These are phyloP conservation scores for Ptilodon capucinus DNA, from an alignment of 2,888 invertebrate species.

Conservation along the genomic window DNA sequence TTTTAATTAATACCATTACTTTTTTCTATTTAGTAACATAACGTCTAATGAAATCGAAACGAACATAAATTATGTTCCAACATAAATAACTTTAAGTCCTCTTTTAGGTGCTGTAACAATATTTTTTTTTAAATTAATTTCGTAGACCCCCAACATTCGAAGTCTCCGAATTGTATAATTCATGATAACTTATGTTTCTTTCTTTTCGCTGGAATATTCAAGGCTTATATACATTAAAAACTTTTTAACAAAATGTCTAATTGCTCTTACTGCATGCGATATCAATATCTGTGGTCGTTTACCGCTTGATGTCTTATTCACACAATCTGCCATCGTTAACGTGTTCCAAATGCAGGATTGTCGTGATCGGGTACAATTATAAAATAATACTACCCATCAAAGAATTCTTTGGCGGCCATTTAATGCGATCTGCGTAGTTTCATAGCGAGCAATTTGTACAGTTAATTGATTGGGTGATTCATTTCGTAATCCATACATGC, in stretches of 20 bases:
- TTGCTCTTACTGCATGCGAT: too few species aligned
- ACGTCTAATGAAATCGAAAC: background rate
- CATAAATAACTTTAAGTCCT: too few species aligned
- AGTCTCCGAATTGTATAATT: too few species aligned
- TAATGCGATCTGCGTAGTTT: background rate
- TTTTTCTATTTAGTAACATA: background rate
- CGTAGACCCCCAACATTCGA: too few species aligned
- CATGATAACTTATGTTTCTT: too few species aligned
- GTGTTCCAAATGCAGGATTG: slow-evolving; percentile 14
- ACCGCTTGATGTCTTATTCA: background rate
- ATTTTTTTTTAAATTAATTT: too few species aligned
- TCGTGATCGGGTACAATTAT: slow-evolving; percentile 13
- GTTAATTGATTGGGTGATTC: background rate
- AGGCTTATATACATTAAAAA: too few species aligned
- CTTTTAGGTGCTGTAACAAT: too few species aligned
- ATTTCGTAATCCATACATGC: background rate
- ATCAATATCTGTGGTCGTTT: background rate
- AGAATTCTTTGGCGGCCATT: slow-evolving; percentile 9
- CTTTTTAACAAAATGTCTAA: too few species aligned
- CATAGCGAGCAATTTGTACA: background rate
- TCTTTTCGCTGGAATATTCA: too few species aligned
- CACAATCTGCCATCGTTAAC: background rate
- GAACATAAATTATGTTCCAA: too few species aligned
- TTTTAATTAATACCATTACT: background rate
- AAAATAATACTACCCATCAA: slow-evolving; percentile 5